These are phyloP conservation scores for Coelinius sp. DNA, from an alignment of 2,888 invertebrate genomes.

Conservation along the genomic window DNA sequence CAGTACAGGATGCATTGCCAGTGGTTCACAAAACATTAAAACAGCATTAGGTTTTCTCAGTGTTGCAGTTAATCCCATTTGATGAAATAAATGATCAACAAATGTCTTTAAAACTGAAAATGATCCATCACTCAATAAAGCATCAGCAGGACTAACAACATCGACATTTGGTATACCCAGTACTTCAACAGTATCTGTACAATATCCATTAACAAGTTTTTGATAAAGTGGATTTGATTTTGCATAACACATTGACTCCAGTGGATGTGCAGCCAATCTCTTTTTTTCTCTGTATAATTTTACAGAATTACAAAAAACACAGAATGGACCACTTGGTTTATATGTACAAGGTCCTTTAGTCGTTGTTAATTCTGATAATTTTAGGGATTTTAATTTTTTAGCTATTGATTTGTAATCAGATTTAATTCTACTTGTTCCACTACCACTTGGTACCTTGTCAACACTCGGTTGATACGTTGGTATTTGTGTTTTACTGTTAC, in stretches of 20 bases:
- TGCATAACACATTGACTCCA: conserved; percentile 62
- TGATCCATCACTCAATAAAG: conserved; percentile 63
- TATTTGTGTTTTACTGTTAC: conserved; percentile 58
- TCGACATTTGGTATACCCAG: conserved; percentile 69
- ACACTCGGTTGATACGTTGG: conserved; percentile 54
- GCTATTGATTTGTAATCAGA: conserved; percentile 62
- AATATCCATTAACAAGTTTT: conserved; percentile 68
- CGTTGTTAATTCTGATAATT: conserved; percentile 59
- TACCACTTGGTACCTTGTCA: conserved; percentile 40
- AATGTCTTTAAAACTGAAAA: conserved; percentile 67
- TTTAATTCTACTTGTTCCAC: conserved; percentile 58
- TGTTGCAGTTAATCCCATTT: conserved; percentile 65
- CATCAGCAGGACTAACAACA: conserved; percentile 68
- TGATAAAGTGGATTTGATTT: conserved; percentile 65
- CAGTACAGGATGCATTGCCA: conserved; percentile 65
- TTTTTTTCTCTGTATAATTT: conserved; percentile 67
- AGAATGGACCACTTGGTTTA: conserved; percentile 64
- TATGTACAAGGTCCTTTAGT: conserved; percentile 57
- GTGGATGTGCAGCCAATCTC: conserved; percentile 59
- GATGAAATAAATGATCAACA: conserved; percentile 68
- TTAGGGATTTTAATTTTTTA: conserved; percentile 61
- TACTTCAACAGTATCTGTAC: conserved; percentile 65
- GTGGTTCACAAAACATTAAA: conserved; percentile 69
- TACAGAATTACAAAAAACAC: conserved; percentile 68
- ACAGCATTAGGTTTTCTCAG: conserved; percentile 67